Percentiles rank a stretch among this genome's conserved stretches.
phyloP scores from a whole-genome alignment of 2,888 invertebrate genomes.

The Pandemis cinnamomeana region DNA sequence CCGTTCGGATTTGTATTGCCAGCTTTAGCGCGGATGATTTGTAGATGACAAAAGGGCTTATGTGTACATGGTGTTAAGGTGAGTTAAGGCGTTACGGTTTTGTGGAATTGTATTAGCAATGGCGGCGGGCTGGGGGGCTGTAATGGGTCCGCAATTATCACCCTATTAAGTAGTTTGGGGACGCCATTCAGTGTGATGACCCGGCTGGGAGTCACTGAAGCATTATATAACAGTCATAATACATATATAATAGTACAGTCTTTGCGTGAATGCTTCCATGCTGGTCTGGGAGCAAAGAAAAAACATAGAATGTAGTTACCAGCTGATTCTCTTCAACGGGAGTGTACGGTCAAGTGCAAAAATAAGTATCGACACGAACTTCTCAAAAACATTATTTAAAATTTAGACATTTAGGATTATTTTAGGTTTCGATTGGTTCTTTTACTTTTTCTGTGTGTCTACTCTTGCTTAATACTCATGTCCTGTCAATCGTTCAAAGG shows the following conservation, averaged over 20 bases:
- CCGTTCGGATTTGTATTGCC: neutral
- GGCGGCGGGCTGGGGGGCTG: slow-evolving; percentile 48
- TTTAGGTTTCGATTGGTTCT: too few relatives aligned
- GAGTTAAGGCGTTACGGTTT: neutral
- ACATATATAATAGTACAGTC: neutral
- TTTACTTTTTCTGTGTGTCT: too few relatives aligned
- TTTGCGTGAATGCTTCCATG: too few relatives aligned
- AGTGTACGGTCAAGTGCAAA: too few relatives aligned
- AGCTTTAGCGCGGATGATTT: neutral
- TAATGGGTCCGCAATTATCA: slow-evolving; percentile 77
- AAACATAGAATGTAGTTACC: too few relatives aligned
- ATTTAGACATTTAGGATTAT: too few relatives aligned
- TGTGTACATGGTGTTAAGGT: neutral
- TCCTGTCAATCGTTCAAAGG: too few relatives aligned
- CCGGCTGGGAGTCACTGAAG: slow-evolving; percentile 53
- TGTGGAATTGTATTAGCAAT: slow-evolving; percentile 11
- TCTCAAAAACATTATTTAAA: too few relatives aligned
- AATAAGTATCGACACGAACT: too few relatives aligned
- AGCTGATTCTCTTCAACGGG: too few relatives aligned
- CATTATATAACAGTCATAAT: slow-evolving; percentile 11
- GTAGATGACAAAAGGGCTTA: neutral
- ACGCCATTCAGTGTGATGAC: slow-evolving; percentile 58
- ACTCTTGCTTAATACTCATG: too few relatives aligned
- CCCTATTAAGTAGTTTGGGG: slow-evolving; percentile 80
- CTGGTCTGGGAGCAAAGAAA: too few relatives aligned